phyloP scores from a whole-genome alignment of 2,113 vertebrate genomes.

The Melanotaenia duboulayi region DNA sequence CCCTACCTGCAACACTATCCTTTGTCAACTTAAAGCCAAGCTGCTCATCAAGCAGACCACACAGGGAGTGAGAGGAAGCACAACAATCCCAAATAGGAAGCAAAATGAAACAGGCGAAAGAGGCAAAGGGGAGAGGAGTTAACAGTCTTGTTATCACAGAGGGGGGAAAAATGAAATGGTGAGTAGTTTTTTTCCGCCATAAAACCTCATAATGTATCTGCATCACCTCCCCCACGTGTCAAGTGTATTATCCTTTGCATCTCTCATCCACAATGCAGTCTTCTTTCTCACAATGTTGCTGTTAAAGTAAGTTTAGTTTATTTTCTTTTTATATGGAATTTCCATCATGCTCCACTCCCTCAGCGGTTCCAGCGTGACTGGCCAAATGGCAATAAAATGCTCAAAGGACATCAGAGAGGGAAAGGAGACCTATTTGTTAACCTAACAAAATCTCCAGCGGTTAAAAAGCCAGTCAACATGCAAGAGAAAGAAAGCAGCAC shows the following conservation, averaged over 20 bases:
- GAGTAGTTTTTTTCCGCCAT: constrained; percentile 60
- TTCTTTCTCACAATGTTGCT: constrained; percentile 50
- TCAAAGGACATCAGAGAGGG: constrained; percentile 76
- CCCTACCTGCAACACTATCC: constrained; percentile 50
- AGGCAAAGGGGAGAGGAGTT: constrained; percentile 53
- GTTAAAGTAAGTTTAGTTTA: constrained; percentile 70
- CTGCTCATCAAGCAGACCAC: constrained; percentile 61
- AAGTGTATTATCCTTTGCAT: constrained; percentile 48
- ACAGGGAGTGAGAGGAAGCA: constrained; percentile 52
- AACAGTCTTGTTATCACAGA: constrained; percentile 61
- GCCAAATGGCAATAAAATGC: constrained; percentile 79
- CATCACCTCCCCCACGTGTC: constrained; percentile 36
- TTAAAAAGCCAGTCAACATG: constrained; percentile 54
- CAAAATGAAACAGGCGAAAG: constrained; percentile 30
- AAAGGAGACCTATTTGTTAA: constrained; percentile 68
- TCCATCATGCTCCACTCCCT: constrained; percentile 77
- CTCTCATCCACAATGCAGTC: constrained; percentile 21
- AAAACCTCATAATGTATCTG: constrained; percentile 57
- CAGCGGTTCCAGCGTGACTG: constrained; percentile 76
- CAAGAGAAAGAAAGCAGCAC: constrained; percentile 15
- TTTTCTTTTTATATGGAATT: constrained; percentile 76
- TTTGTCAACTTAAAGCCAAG: constrained; percentile 37
- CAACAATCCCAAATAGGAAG: constrained; percentile 9
- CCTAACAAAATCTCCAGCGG: constrained; percentile 58
- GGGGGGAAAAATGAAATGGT: constrained; percentile 53